Conservation (phyloP, 2,797 vertebrate genomes). For the Otolemur crassicaudatus region DNA sequence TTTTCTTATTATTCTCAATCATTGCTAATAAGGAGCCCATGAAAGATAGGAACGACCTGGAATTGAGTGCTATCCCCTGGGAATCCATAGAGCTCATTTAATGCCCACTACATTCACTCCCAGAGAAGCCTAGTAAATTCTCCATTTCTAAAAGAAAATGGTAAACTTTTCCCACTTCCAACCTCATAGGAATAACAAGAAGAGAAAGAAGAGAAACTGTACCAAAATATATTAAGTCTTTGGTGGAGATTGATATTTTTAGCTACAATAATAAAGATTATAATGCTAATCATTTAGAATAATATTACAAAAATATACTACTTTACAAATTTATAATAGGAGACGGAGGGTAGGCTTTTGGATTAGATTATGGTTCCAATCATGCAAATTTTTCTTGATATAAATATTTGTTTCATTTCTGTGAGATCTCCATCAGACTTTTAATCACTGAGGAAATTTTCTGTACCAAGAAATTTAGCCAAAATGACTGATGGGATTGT, state of each 20-base stretch:
- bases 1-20: background rate
- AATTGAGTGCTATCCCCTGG: background rate
- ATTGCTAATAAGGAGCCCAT: constrained; percentile 25
- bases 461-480: background rate
- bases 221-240: background rate
- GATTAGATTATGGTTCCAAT: background rate
- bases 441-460: background rate
- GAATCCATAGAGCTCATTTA: background rate
- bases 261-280: background rate
- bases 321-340: background rate
- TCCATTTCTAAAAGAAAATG: background rate
- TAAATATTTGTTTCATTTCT: constrained; percentile 17
- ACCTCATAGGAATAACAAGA: background rate
- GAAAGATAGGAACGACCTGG: background rate
- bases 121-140: background rate
- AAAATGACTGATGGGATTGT: background rate
- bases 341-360: background rate
- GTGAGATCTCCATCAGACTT: background rate
- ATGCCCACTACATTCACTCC: background rate
- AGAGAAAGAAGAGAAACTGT: background rate
- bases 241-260: background rate
- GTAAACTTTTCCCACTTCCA: background rate
- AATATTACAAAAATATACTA: background rate
- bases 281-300: background rate
- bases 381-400: background rate